Percentiles rank a stretch among this genome's conserved stretches.
phyloP scores from a whole-genome alignment of 1,140 invertebrate species.

The Pemphigus obesinymphae region DNA sequence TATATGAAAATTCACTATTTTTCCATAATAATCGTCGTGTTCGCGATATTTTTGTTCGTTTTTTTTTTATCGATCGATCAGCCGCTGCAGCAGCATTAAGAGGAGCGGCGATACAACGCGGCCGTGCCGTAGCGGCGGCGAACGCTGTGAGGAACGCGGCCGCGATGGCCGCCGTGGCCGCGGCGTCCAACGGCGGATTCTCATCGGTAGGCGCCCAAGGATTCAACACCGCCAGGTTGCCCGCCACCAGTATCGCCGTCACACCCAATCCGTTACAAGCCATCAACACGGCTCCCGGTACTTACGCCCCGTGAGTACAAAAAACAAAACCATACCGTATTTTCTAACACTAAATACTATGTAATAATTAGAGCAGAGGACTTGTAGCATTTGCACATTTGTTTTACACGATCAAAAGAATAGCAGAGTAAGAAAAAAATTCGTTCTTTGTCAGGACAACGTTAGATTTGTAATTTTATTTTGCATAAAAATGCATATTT shows the following conservation, averaged over 20 bases:
- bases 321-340: too few species aligned
- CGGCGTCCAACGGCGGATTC: constrained; percentile 64
- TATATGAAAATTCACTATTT: too few species aligned
- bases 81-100: constrained; percentile 58
- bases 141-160: constrained; percentile 58
- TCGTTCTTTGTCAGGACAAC: too few species aligned
- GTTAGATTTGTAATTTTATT: too few species aligned
- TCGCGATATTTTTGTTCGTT: not conserved
- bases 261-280: constrained; percentile 10
- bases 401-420: too few species aligned
- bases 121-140: constrained; percentile 56
- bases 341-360: too few species aligned
- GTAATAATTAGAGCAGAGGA: too few species aligned
- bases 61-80: not conserved
- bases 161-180: constrained; percentile 61
- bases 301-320: constrained; percentile 27
- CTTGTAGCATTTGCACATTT: too few species aligned
- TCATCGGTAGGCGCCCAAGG: constrained; percentile 63
- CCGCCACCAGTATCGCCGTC: constrained; percentile 15
- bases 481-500: too few species aligned
- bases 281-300: constrained; percentile 27
- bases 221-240: constrained; percentile 55
- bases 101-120: constrained; percentile 66
- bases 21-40: not conserved
- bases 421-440: too few species aligned